Base-by-base conservation (phyloP, 2,113 vertebrate genomes). In the Phrynosoma blainvillii region DNA sequence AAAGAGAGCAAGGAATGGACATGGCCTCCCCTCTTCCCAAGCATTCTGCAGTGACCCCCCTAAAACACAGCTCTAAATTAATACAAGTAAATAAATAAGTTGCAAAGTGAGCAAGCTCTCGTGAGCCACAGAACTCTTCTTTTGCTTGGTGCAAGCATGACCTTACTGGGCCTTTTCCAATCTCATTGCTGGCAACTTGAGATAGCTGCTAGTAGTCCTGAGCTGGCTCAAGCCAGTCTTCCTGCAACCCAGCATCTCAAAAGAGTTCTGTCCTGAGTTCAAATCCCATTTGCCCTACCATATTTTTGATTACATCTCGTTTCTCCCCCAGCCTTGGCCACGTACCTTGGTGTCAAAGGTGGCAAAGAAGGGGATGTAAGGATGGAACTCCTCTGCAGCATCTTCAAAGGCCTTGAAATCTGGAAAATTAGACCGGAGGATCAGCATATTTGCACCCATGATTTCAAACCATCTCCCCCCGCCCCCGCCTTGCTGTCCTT, bases 301-400 rank as follows among this genome's bases (percentile, higher is more conserved):
- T 20, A 25, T 52, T 47, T 47, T 47, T 47, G 47, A 7, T 47
- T 47, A 47, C 7, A 7, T 7, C 47, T 47, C 47, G 5, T 47
- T 47, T 27, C 13, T 12, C 52, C 0, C 25, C 32, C 77, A 36
- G 56, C 42, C 21, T n/a, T 1, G 9, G 0, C 47, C 36, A 74
- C 76, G n/a, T 92, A 98, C 98, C 98, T 98, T 98, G 93, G 96
- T 90, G 88, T 98, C 97, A 40, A 98, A 99, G 66, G 98, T 99
- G 85, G 97, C 98, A 30, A 96, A 99, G 96, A 99, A 99, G 74
- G 98, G 97, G 91, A 99, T 96, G 87, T 98, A 98, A 23, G 98
- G 98, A 68, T 99, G 98, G 80, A 98, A 99, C 88, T 98, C 98
- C 88, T 98, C 98, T 0, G 98, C 98, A 0, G 98, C 98, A 0